Evolutionary conservation across 2,113 vertebrate genomes (phyloP), one percentile per base, ranked within the genome.

Genomic region (Rynchops niger): DNA sequence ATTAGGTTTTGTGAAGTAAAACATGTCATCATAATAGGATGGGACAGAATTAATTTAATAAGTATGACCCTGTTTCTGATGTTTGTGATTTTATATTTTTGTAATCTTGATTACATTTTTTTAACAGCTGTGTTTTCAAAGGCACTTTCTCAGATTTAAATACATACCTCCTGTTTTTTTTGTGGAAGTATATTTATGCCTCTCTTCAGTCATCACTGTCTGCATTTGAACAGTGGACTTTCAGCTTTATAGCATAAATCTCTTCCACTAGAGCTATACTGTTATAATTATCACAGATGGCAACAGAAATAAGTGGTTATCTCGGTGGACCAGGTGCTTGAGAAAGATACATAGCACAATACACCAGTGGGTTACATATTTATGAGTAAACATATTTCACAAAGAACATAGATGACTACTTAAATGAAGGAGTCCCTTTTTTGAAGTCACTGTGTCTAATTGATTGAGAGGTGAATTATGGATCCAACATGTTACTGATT

Each of bases 321-420:
- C 95, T 95, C n/a, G 0, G 83, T 79, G 81, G 70, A 80, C 88
- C 91, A 95, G 88, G 88, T 87, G 86, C 84, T 88, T 88, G 66
- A 92, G 80, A 56, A 84, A 92, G 72, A 88, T 47, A 56, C 76
- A 69, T 15, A 78, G 65, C 59, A 84, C 80, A 93, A 71, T 93
- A 82, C 81, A 79, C 52, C 55, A 73, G 38, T 63, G 72, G 45
- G 49, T 88, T 90, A 55, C 50, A 61, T 95, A 88, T 95, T 94
- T 95, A 96, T 94, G 95, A 94, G 74, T 76, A 95, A 82, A 92
- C 59, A 94, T 32, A 92, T 93, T 96, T 94, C 63, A 90, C 69
- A 94, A 72, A 74, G 12, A 90, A 59, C 76, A 81, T 2, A 59
- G 72, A 73, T 8, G 15, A 73, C 45, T 77, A 73, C 58, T 79